phyloP scores from a whole-genome alignment of 2,113 vertebrate species.

The Colius striatus region DNA sequence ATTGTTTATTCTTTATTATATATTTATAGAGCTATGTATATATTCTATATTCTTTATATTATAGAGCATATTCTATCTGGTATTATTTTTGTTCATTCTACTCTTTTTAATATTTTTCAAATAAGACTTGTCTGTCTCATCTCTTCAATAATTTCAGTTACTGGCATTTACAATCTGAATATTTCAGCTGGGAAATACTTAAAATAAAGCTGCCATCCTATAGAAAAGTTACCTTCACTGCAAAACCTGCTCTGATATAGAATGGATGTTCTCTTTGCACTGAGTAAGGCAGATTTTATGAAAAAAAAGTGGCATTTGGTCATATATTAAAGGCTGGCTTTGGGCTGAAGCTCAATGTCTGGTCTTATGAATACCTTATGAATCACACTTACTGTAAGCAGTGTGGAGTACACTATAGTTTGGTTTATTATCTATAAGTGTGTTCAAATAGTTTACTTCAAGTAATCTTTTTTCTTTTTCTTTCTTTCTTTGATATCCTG shows the following conservation, averaged over 20 bases:
- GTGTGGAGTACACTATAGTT: background rate
- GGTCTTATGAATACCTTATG: background rate
- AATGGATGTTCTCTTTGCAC: background rate
- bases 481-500: background rate
- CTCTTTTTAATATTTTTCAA: constrained; percentile 41
- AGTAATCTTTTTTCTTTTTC: background rate
- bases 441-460: background rate
- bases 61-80: background rate
- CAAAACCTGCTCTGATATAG: background rate
- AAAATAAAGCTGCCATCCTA: background rate
- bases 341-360: background rate
- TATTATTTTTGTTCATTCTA: constrained; percentile 21
- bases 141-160: background rate
- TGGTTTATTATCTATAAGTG: background rate
- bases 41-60: no score
- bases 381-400: background rate
- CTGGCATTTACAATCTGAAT: background rate
- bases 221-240: background rate
- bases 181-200: constrained; percentile 6
- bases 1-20: no score
- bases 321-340: background rate
- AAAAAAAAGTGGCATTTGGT: background rate
- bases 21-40: no score
- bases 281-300: background rate
- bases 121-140: constrained; percentile 23